Percentiles rank a stretch among this genome's conserved stretches.
phyloP scores from a whole-genome alignment of 2,113 vertebrate genomes.

The Aramus guarauna region DNA sequence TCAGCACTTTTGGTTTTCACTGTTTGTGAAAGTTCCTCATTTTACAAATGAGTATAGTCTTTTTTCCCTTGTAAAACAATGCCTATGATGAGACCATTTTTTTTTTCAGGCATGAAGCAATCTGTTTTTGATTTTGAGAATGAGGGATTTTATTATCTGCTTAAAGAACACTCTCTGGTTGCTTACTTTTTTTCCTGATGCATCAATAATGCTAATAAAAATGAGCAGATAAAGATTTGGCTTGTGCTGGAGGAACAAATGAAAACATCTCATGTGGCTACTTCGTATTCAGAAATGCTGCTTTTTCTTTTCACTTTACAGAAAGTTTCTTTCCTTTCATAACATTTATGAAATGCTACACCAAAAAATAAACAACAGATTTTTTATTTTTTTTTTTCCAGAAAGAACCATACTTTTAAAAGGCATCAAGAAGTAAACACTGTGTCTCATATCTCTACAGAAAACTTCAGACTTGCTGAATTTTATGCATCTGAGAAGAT shows the following conservation, averaged over 20 bases:
- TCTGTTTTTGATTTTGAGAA: constrained; percentile 70
- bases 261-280: neutral
- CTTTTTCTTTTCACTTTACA: constrained; percentile 48
- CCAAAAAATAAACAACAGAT: neutral
- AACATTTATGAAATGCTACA: neutral
- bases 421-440: neutral
- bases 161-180: constrained; percentile 59
- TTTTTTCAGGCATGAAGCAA: constrained; percentile 56
- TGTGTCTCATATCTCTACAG: neutral
- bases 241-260: neutral
- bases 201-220: constrained; percentile 53
- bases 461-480: neutral
- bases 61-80: constrained; percentile 70
- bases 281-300: neutral
- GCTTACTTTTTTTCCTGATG: constrained; percentile 18
- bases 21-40: constrained; percentile 78
- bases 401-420: neutral
- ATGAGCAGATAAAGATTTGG: constrained; percentile 8
- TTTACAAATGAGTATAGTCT: constrained; percentile 66
- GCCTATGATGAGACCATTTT: constrained; percentile 42
- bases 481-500: neutral
- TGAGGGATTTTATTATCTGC: constrained; percentile 71
- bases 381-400: neutral
- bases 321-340: neutral
- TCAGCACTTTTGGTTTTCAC: constrained; percentile 75